These are phyloP conservation scores for Myocastor coypus DNA, from an alignment of 2,113 vertebrate species.

Conservation along the genomic window DNA sequence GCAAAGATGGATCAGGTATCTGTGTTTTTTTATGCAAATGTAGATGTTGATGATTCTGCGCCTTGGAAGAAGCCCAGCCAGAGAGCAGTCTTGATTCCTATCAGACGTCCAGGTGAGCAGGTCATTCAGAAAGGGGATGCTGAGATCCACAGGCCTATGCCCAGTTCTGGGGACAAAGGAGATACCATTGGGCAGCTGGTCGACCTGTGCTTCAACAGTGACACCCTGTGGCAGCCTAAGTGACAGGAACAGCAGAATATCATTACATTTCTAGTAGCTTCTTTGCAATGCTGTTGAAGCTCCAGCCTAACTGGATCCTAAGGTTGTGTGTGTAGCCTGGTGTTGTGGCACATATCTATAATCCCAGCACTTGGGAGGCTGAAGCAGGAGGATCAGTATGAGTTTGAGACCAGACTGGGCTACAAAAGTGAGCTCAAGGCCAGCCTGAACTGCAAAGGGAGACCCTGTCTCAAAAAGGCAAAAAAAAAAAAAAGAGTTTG, in stretches of 20 bases:
- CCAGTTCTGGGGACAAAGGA: constrained; percentile 39
- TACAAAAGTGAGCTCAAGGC: too few relatives aligned
- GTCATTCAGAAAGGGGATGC: fast-evolving
- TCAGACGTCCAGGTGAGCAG: not conserved
- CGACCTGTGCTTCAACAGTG: constrained; percentile 78
- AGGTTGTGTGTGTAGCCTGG: not conserved
- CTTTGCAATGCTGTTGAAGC: not conserved
- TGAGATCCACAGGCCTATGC: not conserved
- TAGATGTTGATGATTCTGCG: not conserved
- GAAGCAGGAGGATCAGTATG: too few relatives aligned
- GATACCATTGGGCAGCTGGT: not conserved
- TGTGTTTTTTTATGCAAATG: too few relatives aligned
- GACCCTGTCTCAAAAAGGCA: too few relatives aligned
- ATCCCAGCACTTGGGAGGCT: too few relatives aligned
- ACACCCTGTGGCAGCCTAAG: constrained; percentile 76
- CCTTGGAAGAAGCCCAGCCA: not conserved
- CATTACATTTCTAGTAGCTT: not conserved
- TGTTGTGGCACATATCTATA: too few relatives aligned
- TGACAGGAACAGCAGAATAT: not conserved
- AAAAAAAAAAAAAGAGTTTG: too few relatives aligned
- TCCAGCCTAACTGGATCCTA: not conserved
- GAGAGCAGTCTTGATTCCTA: not conserved
- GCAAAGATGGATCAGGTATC: not conserved
- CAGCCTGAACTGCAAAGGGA: too few relatives aligned
- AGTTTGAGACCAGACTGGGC: too few relatives aligned